These are phyloP conservation scores for Hofmannophila pseudospretella DNA, from an alignment of 2,888 invertebrate genomes.

Conservation along the genomic window DNA sequence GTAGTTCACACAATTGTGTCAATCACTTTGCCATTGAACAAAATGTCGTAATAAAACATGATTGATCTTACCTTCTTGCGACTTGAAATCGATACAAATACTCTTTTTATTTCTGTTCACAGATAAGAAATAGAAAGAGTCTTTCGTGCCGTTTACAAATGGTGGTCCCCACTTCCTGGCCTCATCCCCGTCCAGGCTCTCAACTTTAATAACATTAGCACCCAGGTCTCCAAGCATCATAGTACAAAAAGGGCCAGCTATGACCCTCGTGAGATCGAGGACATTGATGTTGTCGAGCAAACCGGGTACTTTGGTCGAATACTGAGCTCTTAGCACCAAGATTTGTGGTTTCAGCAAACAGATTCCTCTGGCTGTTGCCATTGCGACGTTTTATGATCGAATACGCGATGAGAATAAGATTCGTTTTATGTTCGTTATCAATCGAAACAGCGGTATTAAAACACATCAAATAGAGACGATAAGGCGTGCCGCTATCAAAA, in stretches of 20 bases:
- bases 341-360: conserved; percentile 21
- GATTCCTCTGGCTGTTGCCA: conserved; percentile 27
- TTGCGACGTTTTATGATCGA: conserved; percentile 22
- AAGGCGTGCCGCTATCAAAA: too few relatives aligned
- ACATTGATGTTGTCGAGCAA: conserved; percentile 85
- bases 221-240: conserved; percentile 96
- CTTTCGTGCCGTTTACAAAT: conserved; percentile 80
- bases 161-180: conserved; percentile 96
- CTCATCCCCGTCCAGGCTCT: conserved; percentile 90
- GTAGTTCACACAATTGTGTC: neutral
- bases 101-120: conserved; percentile 97
- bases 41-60: neutral
- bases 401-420: conserved; percentile 8
- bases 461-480: conserved; percentile 49
- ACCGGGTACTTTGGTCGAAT: conserved; percentile 51
- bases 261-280: conserved; percentile 89
- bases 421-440: conserved; percentile 5
- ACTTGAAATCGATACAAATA: conserved; percentile 90
- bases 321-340: conserved; percentile 22
- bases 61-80: conserved; percentile 79
- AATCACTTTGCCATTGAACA: neutral
- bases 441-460: conserved; percentile 26
- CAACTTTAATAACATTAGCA: conserved; percentile 95
- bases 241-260: conserved; percentile 96
- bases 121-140: conserved; percentile 90